Conservation (phyloP, 2,113 vertebrate genomes). For the Illadopsis cleaveri region DNA sequence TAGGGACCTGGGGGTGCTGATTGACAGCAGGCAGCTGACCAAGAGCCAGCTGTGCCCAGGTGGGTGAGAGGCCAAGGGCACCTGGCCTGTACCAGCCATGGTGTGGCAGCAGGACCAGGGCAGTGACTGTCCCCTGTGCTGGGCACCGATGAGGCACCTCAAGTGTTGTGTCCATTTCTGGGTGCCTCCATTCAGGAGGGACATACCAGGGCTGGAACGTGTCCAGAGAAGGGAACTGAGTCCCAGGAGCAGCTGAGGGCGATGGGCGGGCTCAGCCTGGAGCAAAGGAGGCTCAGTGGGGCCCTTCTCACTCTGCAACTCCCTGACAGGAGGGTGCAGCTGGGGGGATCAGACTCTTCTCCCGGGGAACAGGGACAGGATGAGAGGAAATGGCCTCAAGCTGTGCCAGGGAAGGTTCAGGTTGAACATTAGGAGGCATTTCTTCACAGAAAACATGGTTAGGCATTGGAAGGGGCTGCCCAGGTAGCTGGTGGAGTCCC, state of each 20-base stretch:
- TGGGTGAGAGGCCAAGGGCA: background rate
- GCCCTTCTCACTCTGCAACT: background rate
- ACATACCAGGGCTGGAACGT: background rate
- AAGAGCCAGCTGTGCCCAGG: background rate
- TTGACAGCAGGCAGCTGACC: background rate
- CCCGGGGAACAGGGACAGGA: background rate
- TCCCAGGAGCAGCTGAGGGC: background rate
- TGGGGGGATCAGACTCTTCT: background rate
- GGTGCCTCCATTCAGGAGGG: accelerated
- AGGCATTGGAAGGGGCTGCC: background rate
- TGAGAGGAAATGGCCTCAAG: accelerated
- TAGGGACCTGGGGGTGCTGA: background rate
- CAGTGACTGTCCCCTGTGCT: background rate
- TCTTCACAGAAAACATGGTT: background rate
- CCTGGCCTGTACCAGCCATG: background rate
- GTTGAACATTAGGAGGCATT: background rate
- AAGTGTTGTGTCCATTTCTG: background rate
- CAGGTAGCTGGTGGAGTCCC: background rate
- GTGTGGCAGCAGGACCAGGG: background rate
- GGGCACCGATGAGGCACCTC: background rate
- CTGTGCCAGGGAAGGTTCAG: background rate
- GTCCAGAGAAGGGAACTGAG: background rate
- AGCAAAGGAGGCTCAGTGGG: background rate
- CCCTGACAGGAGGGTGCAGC: background rate
- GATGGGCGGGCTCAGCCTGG: background rate